Percentiles rank a stretch among this genome's conserved stretches.
These are phyloP conservation scores for Bibio marci DNA, from an alignment of 2,888 invertebrate species.

Conservation along the genomic window DNA sequence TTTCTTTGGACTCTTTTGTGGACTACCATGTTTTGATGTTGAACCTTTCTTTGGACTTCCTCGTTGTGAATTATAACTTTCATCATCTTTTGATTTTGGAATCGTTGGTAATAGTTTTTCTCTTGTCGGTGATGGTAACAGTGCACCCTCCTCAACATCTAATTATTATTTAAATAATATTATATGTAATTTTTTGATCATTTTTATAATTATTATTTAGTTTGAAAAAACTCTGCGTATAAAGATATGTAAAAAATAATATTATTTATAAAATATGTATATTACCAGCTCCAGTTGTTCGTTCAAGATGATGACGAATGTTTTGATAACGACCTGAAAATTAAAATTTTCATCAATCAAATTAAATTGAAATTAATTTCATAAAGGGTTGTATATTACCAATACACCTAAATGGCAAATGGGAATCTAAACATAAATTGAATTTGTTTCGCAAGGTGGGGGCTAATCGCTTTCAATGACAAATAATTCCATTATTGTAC, in stretches of 20 bases:
- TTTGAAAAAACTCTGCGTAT: no score
- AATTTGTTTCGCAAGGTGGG: no score
- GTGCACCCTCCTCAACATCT: conserved; percentile 43
- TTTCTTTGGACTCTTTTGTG: conserved; percentile 40
- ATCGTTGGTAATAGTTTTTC: conserved; percentile 54
- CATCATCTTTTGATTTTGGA: conserved; percentile 27
- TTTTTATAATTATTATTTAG: conserved; percentile 2
- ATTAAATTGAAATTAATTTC: no score
- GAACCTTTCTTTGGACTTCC: conserved; percentile 30
- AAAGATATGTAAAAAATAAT: conserved; percentile 1
- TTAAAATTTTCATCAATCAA: no score
- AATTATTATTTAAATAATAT: no score
- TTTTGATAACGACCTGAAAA: conserved; percentile 33
- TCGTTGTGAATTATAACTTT: conserved; percentile 20
- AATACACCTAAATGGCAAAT: no score
- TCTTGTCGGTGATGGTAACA: conserved; percentile 50
- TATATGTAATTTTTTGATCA: conserved; percentile 9
- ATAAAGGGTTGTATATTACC: no score
- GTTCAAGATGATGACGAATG: conserved; percentile 52
- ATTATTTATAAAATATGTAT: neutral
- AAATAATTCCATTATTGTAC: no score
- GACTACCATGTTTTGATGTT: conserved; percentile 29
- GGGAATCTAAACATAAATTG: no score
- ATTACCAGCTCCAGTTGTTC: conserved; percentile 51
- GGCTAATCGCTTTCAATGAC: no score